Base-by-base conservation (phyloP, 2,888 invertebrate species). In the Rhabditoides inermis region DNA sequence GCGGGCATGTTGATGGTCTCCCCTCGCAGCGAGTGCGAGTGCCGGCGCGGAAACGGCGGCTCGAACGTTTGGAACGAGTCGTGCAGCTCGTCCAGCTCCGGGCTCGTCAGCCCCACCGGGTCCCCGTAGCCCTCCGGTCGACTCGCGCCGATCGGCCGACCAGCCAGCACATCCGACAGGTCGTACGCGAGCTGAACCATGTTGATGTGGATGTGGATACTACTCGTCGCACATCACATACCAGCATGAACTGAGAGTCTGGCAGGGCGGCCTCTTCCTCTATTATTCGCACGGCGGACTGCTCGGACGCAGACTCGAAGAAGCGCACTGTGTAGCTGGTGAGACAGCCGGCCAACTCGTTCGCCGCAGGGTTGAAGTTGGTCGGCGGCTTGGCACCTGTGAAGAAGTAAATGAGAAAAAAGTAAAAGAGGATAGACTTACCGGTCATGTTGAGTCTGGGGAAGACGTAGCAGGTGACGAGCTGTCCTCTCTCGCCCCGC, bases 271-370 rank as follows among this genome's bases (percentile, higher is more conserved):
- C 71, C 32, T 75, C 72, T 45, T 70, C 72, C 39, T 71, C 68
- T 39, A 75, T 64, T 4, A 75, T 68, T 45, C 73, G 61, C 42
- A 75, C 53, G 12, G 65, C 70, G 10, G 61, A 57, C 45, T 61
- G 58, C 41, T 75, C 75, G 30, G 58, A 68, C n/a, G 68, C 68
- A 5, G 69, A 56, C 51, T 75, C 69, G 55, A 75, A 75, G 56
- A 74, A 75, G 1, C 65, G 60, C 26, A 56, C 58, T 3, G 69
- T 71, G 56, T 75, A 75, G 3, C 70, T 58, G 6, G 74, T 71
- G 15, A 75, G 50, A 52, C 71, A 68, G 3, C 75, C 75, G 3
- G 72, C 73, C n/a, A 76, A 55, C 53, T 75, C 75, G 46, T 66
- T 59, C 0, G 75, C 69, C 7, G 75, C 75, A 2, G 75, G 74